Conservation (phyloP, 2,113 vertebrate genomes). For the Guaruba guarouba region DNA sequence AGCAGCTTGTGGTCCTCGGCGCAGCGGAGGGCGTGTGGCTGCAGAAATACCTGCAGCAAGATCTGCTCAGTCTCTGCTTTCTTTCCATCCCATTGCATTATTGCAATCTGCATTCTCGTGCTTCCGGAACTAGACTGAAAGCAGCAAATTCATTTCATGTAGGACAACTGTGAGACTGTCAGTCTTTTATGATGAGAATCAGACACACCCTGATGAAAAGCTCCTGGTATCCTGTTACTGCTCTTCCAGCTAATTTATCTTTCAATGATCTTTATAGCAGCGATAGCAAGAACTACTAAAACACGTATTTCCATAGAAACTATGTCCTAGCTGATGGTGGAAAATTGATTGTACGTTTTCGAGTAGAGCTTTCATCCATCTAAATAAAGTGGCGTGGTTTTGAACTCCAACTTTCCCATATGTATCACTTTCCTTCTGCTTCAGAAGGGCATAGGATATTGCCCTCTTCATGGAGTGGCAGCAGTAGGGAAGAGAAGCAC, state of each 20-base stretch:
- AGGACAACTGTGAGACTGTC: neutral
- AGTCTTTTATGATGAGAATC: neutral
- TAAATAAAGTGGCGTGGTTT: neutral
- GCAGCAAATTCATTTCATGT: neutral
- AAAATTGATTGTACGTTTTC: accelerated
- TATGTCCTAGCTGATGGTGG: neutral
- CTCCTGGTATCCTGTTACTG: neutral
- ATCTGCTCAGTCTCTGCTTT: neutral
- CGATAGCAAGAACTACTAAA: neutral
- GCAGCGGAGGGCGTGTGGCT: accelerated
- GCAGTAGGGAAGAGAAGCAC: neutral
- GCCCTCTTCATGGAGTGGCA: neutral
- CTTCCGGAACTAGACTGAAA: neutral
- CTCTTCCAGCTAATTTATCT: neutral
- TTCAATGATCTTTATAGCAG: neutral
- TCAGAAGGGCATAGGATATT: neutral
- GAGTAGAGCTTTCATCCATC: accelerated
- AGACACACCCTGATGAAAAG: neutral
- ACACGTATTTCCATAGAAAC: neutral
- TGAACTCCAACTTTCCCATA: neutral
- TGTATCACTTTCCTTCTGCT: neutral
- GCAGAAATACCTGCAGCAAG: neutral
- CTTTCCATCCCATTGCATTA: neutral
- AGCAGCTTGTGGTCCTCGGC: accelerated
- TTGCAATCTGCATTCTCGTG: neutral